Percentiles rank a stretch among this genome's conserved stretches.
phyloP scores from a whole-genome alignment of 2,888 invertebrate species.

The Ellobium chinense region DNA sequence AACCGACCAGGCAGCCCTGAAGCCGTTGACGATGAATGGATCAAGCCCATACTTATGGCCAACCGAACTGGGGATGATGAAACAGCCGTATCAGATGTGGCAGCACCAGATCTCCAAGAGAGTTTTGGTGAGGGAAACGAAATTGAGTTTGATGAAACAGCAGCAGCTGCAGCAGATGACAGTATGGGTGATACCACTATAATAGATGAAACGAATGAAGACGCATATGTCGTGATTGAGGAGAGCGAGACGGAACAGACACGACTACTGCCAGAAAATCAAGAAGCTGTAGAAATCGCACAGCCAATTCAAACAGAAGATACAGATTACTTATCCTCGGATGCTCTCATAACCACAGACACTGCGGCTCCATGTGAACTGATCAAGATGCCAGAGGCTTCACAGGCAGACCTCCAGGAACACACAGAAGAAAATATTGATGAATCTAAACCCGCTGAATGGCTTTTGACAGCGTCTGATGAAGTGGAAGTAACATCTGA shows the following conservation, averaged over 20 bases:
- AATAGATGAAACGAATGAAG: neutral
- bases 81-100: neutral
- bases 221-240: neutral
- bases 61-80: neutral
- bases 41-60: neutral
- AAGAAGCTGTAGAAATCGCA: neutral
- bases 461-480: slow-evolving; percentile 5
- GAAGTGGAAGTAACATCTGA: neutral
- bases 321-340: too few species aligned
- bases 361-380: too few species aligned
- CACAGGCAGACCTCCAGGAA: neutral
- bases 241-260: neutral
- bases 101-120: neutral
- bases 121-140: slow-evolving; percentile 14
- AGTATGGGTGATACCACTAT: too few species aligned
- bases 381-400: neutral
- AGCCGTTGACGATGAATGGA: slow-evolving; percentile 30
- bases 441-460: too few species aligned
- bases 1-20: slow-evolving; percentile 4
- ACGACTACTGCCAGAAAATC: neutral
- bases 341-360: too few species aligned
- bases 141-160: neutral
- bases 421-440: too few species aligned
- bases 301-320: neutral
- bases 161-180: too few species aligned